Evolutionary conservation across 2,888 invertebrate species (phyloP).

Genomic region (Thecophora atra): DNA sequence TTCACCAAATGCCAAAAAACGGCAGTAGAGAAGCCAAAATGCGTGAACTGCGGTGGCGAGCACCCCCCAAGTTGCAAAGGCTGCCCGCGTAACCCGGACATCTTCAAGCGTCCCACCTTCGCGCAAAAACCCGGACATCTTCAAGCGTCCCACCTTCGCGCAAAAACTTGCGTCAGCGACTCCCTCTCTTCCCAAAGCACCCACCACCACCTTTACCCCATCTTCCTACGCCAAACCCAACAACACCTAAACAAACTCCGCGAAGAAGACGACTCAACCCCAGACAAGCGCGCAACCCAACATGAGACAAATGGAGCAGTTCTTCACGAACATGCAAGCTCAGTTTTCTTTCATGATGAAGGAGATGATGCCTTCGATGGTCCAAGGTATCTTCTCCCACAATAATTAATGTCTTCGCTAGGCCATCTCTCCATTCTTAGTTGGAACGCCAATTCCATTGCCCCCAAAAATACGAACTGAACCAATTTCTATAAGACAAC

Average conservation of each 20-base stretch:
- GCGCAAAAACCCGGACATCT: too few relatives aligned
- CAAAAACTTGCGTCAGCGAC: background rate
- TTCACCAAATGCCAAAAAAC: too few relatives aligned
- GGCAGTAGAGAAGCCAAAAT: too few relatives aligned
- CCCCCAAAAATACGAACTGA: constrained; percentile 1
- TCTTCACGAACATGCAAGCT: background rate
- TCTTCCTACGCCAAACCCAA: too few relatives aligned
- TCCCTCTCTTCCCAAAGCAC: background rate
- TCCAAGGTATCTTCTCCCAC: background rate
- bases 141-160: background rate
- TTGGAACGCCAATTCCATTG: background rate
- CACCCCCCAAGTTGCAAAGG: too few relatives aligned
- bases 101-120: too few relatives aligned
- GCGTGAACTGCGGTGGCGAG: too few relatives aligned
- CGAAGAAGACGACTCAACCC: too few relatives aligned
- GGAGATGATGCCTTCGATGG: background rate
- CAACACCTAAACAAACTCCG: too few relatives aligned
- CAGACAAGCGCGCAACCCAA: background rate
- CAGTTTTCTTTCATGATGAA: background rate
- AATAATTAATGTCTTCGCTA: background rate
- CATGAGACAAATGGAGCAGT: background rate
- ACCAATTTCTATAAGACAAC: constrained; percentile 2
- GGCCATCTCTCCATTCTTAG: background rate
- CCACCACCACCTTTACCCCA: too few relatives aligned
- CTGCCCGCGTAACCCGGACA: too few relatives aligned